Evolutionary conservation across 2,797 vertebrate genomes (phyloP).

Genomic region (Remorina albescens): DNA sequence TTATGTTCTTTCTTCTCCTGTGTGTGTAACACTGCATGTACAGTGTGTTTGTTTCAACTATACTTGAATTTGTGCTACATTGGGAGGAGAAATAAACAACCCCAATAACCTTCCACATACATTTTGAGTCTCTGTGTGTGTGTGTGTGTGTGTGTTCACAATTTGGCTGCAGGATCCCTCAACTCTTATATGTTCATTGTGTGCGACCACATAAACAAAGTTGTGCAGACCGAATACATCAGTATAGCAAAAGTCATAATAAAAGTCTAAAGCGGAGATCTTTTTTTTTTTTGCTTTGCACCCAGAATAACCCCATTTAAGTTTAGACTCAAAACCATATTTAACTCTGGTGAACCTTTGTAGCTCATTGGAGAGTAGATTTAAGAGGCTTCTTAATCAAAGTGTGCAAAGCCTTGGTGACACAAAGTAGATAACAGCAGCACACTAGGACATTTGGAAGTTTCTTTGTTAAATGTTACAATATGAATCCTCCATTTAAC

Average conservation of each 20-base stretch:
- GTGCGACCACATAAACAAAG: constrained; percentile 32
- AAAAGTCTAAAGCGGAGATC: constrained; percentile 43
- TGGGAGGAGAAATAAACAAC: constrained; percentile 7
- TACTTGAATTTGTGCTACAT: neutral
- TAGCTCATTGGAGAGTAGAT: constrained; percentile 43
- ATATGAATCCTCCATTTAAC: constrained; percentile 58
- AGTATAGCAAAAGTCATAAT: constrained; percentile 28
- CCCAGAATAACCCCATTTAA: constrained; percentile 58
- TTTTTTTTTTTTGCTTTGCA: constrained; percentile 30
- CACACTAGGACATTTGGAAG: constrained; percentile 27
- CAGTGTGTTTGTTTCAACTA: neutral
- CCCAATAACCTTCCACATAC: neutral
- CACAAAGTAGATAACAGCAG: constrained; percentile 50
- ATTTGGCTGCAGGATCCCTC: constrained; percentile 25
- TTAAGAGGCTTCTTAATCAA: constrained; percentile 60
- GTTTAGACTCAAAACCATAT: constrained; percentile 42
- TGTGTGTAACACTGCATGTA: neutral
- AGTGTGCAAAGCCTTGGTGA: constrained; percentile 44
- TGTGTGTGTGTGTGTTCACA: constrained; percentile 14
- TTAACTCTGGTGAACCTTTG: constrained; percentile 49
- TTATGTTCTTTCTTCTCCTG: constrained; percentile 11
- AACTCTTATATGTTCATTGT: constrained; percentile 27
- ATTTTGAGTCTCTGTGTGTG: constrained; percentile 1
- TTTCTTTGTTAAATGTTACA: constrained; percentile 50
- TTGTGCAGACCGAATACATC: constrained; percentile 21